phyloP scores from a whole-genome alignment of 2,113 vertebrate species.

The Periophthalmus modestus region DNA sequence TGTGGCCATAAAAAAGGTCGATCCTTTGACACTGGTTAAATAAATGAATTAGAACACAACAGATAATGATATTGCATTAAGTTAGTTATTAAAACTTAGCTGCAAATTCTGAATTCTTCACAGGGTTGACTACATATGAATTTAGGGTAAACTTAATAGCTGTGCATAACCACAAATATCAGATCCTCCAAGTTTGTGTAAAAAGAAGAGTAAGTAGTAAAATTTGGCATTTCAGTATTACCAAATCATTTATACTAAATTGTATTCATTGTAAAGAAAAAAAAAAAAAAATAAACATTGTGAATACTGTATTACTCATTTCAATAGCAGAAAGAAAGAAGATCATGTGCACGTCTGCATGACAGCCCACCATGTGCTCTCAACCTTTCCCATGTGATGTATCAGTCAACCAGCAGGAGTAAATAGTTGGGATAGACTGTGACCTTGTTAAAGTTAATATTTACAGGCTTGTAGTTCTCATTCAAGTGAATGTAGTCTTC shows the following conservation, averaged over 20 bases:
- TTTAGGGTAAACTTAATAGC: not conserved
- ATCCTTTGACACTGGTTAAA: conserved; percentile 11
- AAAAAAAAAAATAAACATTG: not conserved
- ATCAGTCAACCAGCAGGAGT: conserved; percentile 27
- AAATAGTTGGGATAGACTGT: conserved; percentile 13
- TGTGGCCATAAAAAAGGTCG: not conserved
- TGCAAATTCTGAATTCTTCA: conserved; percentile 13
- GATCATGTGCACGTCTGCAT: conserved; percentile 35
- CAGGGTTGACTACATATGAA: conserved; percentile 23
- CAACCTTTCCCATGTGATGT: conserved; percentile 54
- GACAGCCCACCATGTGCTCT: conserved; percentile 28
- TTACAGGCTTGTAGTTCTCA: not conserved
- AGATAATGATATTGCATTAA: conserved; percentile 13
- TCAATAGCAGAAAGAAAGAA: conserved; percentile 2
- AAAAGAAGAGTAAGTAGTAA: too few species aligned
- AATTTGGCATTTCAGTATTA: too few species aligned
- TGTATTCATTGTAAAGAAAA: conserved; percentile 32
- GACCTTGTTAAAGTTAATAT: not conserved
- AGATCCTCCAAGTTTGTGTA: too few species aligned
- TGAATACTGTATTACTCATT: not conserved
- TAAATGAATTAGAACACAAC: conserved; percentile 30
- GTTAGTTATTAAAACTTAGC: not conserved
- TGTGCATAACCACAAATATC: not conserved
- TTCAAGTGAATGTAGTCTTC: not conserved
- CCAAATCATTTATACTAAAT: not conserved